Base-by-base conservation (phyloP, 2,797 vertebrate species). In the Lutjanus argentimaculatus region DNA sequence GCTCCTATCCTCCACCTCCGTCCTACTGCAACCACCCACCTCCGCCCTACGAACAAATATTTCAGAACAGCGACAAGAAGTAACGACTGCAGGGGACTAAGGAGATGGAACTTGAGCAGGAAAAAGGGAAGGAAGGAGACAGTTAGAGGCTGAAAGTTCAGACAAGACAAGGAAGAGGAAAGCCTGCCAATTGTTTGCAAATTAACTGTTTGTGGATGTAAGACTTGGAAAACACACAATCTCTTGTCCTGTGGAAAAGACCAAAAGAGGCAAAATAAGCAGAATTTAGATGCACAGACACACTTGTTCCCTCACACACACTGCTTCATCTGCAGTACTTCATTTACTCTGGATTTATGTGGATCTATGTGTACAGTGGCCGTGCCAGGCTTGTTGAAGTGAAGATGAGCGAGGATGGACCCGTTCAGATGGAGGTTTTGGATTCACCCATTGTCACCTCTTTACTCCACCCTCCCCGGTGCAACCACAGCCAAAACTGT, bases 1-100 rank as follows among this genome's bases (percentile, higher is more conserved):
- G 91, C 0, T 85, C 96, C 75, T 99, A 97, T 55, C 97, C 98
- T 0, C 98, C 97, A 0, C 98, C 97, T 1, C 98, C 98, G 0
- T 98, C 98, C 69, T 99, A 99, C 93, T 99, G 97, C 95, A 99
- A 97, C 94, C 97, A 98, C 1, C 98, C 98, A 0, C 98, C 98
- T 0, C 98, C 98, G 0, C 95, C 98, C 0, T 99, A 99, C 0
- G 98, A 99, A 89, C 97, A 99, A 92, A 96, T 99, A 82, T 97
- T 98, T 89, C 97, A 97, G 84, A 96, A 95, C 87, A 93, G 92
- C n/a, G 97, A 97, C 80, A 93, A 92, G 89, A 93, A 91, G 92
- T 95, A 91, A 81, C 8, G 1, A 9, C 67, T 0, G 17, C 57
- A 19, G 58, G 42, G 45, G 40, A 49, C 58, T 17, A 8, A 62